phyloP scores from a whole-genome alignment of 2,888 invertebrate species.

The Acanthosepion esculentum region DNA sequence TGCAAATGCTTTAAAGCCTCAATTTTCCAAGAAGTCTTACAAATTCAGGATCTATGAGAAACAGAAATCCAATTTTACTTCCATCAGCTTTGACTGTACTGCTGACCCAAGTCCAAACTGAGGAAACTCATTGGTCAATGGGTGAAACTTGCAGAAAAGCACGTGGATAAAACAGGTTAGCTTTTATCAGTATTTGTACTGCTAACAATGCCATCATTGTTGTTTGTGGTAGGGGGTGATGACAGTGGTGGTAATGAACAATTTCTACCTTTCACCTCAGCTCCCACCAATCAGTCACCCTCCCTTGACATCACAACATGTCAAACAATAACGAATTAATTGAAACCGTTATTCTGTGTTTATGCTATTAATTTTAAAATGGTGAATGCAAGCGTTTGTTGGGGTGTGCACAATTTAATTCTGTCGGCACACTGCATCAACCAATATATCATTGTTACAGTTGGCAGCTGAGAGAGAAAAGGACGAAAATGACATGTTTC shows the following conservation, averaged over 20 bases:
- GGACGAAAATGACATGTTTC: not conserved
- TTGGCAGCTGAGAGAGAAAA: not conserved
- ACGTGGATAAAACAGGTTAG: not conserved
- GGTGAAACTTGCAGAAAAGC: not conserved
- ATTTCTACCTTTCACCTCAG: not conserved
- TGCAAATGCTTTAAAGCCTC: constrained; percentile 21
- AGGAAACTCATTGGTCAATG: not conserved
- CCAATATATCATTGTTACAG: not conserved
- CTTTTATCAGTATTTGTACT: not conserved
- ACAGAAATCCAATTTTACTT: not conserved
- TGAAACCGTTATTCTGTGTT: not conserved
- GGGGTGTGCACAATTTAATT: not conserved
- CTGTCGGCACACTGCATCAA: not conserved
- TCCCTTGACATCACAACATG: not conserved
- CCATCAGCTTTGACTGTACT: not conserved
- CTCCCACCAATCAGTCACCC: not conserved
- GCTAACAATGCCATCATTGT: not conserved
- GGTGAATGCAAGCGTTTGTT: not conserved
- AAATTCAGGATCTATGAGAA: constrained; percentile 33
- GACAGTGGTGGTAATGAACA: not conserved
- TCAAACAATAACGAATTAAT: constrained; percentile 14
- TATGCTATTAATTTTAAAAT: constrained; percentile 33
- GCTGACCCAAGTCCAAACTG: not conserved
- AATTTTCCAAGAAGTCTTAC: constrained; percentile 11
- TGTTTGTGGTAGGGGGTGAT: not conserved